Conservation (phyloP, 2,888 invertebrate species). For the Drosophila acutilabella region DNA sequence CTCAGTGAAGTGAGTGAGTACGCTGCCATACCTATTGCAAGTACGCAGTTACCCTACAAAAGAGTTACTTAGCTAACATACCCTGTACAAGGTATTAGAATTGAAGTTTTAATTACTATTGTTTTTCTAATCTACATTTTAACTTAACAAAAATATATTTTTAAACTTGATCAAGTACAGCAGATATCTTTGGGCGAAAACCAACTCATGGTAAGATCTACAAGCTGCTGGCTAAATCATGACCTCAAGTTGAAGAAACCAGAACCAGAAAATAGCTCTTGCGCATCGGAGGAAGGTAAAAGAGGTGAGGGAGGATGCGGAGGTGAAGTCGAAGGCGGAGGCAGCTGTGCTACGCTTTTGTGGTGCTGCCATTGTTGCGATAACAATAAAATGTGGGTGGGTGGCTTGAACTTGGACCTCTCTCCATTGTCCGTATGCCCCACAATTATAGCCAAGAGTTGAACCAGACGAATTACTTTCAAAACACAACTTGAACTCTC, state of each 20-base stretch:
- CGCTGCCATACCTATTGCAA: conserved; percentile 54
- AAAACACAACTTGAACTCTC: conserved; percentile 63
- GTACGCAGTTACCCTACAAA: conserved; percentile 3
- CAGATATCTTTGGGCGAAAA: conserved; percentile 8
- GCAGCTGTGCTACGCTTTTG: conserved; percentile 69
- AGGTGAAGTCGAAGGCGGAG: conserved; percentile 7
- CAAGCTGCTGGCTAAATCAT: conserved; percentile 9
- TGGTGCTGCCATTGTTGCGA: conserved; percentile 73
- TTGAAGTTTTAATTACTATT: no score
- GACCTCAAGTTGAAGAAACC: conserved; percentile 38
- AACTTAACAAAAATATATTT: no score
- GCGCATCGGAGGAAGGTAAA: conserved; percentile 22
- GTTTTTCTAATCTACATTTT: no score
- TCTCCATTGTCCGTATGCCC: conserved; percentile 61
- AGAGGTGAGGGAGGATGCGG: not conserved
- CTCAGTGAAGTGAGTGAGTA: conserved; percentile 55
- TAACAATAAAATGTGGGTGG: conserved; percentile 81
- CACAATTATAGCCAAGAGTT: conserved; percentile 64
- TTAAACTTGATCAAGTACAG: no score
- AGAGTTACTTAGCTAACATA: conserved; percentile 25
- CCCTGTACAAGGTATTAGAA: not conserved
- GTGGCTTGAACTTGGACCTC: conserved; percentile 78
- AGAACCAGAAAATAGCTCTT: conserved; percentile 34
- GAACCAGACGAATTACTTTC: conserved; percentile 75
- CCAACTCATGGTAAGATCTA: conserved; percentile 15